Evolutionary conservation across 1,140 invertebrate species (phyloP).

Genomic region (Drosophila ananassae): DNA sequence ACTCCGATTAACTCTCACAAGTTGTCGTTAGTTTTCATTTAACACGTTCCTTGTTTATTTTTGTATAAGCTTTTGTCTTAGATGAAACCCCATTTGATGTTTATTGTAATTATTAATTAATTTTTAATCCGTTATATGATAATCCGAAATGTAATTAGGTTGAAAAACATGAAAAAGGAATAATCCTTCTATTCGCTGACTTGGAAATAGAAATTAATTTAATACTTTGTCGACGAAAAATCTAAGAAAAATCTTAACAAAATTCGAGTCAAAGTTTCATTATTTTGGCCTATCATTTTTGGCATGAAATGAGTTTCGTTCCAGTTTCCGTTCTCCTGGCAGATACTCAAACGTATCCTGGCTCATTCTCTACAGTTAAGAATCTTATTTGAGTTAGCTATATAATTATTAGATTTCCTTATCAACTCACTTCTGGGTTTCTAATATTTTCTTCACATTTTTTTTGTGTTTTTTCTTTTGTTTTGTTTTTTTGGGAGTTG

Average conservation of each 20-base stretch:
- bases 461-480: slow-evolving; percentile 13
- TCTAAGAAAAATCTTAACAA: slow-evolving; percentile 72
- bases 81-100: slow-evolving; percentile 82
- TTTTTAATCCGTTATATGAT: slow-evolving; percentile 61
- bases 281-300: slow-evolving; percentile 34
- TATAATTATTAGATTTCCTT: slow-evolving; percentile 46
- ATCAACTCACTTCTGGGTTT: slow-evolving; percentile 36
- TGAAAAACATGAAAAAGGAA: slow-evolving; percentile 62
- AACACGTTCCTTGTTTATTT: slow-evolving; percentile 14
- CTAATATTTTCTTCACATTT: slow-evolving; percentile 1
- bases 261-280: slow-evolving; percentile 46
- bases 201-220: slow-evolving; percentile 30
- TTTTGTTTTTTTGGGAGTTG: slow-evolving; percentile 37
- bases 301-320: slow-evolving; percentile 69
- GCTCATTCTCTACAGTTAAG: slow-evolving; percentile 39
- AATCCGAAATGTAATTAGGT: slow-evolving; percentile 73
- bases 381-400: slow-evolving; percentile 48
- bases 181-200: slow-evolving; percentile 39
- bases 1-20: slow-evolving; percentile 41
- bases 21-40: slow-evolving; percentile 36
- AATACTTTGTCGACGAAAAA: slow-evolving; percentile 37
- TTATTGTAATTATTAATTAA: slow-evolving; percentile 78
- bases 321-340: slow-evolving; percentile 22
- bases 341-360: slow-evolving; percentile 48
- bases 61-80: slow-evolving; percentile 59